phyloP scores from a whole-genome alignment of 2,888 invertebrate species.

The Sycophila texana region DNA sequence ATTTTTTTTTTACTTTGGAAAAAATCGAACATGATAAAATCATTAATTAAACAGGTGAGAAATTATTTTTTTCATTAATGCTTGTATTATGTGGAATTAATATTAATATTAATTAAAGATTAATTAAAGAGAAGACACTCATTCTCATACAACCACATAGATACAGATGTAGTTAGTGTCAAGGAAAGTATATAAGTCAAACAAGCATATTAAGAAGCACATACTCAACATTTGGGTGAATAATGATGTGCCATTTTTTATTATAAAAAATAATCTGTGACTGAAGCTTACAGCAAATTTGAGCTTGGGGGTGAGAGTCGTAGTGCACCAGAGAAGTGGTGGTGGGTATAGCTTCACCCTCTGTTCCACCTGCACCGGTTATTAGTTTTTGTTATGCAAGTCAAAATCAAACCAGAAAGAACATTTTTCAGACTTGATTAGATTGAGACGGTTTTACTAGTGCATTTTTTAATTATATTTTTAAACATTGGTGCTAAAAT shows the following conservation, averaged over 20 bases:
- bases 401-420: conserved; percentile 47
- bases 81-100: background rate
- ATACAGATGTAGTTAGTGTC: background rate
- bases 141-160: background rate
- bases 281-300: conserved; percentile 74
- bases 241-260: conserved; percentile 13
- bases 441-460: conserved; percentile 1
- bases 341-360: conserved; percentile 70
- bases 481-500: too few relatives aligned
- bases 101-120: background rate
- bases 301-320: conserved; percentile 72
- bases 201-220: conserved; percentile 5
- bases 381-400: conserved; percentile 52
- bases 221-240: background rate
- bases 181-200: conserved; percentile 10
- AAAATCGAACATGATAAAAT: too few relatives aligned
- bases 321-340: conserved; percentile 71
- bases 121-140: background rate
- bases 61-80: too few relatives aligned
- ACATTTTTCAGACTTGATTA: conserved; percentile 38
- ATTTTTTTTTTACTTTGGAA: too few relatives aligned
- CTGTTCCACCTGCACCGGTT: conserved; percentile 73
- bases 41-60: too few relatives aligned
- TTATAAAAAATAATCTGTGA: conserved; percentile 59
- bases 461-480: too few relatives aligned